A percentile compares a stretch with the other conserved stretches of the same genome.
These are phyloP conservation scores for Leptinotarsa haldemani DNA, from an alignment of 2,888 invertebrate genomes.

Conservation along the genomic window DNA sequence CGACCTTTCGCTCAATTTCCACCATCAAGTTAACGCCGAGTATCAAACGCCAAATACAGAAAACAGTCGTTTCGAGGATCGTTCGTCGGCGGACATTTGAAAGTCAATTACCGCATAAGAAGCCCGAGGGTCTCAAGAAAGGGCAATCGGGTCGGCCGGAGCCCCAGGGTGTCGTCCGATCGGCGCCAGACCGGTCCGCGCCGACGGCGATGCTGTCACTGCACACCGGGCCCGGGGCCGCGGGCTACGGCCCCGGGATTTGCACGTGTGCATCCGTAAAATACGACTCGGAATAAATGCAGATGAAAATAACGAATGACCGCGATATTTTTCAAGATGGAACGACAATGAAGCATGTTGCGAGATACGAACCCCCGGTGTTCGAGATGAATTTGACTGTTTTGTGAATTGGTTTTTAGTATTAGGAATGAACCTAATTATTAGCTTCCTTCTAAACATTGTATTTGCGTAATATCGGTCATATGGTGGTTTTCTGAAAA, in stretches of 20 bases:
- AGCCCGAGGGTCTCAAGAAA: constrained; percentile 53
- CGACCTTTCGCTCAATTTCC: constrained; percentile 7
- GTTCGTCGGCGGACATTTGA: constrained; percentile 50
- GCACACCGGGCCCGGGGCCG: constrained; percentile 27
- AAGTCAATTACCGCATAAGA: constrained; percentile 56
- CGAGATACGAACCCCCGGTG: background rate
- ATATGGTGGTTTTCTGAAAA: no score
- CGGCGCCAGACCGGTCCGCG: constrained; percentile 58
- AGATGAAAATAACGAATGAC: constrained; percentile 13
- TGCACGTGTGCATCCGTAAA: constrained; percentile 30
- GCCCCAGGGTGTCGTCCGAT: constrained; percentile 58
- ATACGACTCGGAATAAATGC: constrained; percentile 5
- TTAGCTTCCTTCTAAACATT: no score
- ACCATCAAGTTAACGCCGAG: background rate
- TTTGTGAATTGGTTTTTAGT: no score
- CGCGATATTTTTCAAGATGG: background rate
- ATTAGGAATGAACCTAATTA: no score
- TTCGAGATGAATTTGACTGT: no score
- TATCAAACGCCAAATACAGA: constrained; percentile 18
- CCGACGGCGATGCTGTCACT: constrained; percentile 46
- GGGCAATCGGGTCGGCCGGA: constrained; percentile 58
- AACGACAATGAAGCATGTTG: background rate
- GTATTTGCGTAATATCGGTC: no score
- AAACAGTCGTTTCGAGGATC: constrained; percentile 14
- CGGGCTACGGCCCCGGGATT: constrained; percentile 20